Conservation (phyloP, 2,113 vertebrate genomes). For the Oncorhynchus clarkii region DNA sequence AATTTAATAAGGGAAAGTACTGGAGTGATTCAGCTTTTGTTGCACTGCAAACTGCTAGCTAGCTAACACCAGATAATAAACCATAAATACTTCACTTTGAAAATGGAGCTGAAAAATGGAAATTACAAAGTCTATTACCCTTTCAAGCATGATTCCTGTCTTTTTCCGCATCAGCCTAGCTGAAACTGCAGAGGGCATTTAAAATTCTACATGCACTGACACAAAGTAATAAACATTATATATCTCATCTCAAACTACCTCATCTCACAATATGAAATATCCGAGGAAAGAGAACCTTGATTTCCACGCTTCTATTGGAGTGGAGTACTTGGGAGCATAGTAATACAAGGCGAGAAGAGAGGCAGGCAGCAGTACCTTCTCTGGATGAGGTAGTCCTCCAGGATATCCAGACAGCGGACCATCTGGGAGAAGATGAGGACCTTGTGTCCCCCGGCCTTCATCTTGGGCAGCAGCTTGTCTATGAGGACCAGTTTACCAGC, state of each 20-base stretch:
- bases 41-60: neutral
- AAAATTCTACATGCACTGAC: neutral
- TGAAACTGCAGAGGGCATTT: neutral
- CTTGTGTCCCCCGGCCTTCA: slow-evolving; percentile 98
- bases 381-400: slow-evolving; percentile 99
- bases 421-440: slow-evolving; percentile 99
- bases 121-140: neutral
- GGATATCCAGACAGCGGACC: slow-evolving; percentile 97
- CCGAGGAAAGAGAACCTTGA: no score
- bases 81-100: neutral
- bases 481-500: slow-evolving; percentile 97
- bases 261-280: no score
- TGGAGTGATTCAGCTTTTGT: slow-evolving; percentile 6
- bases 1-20: neutral
- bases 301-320: no score
- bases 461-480: slow-evolving; percentile 97
- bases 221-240: no score
- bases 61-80: slow-evolving; percentile 1
- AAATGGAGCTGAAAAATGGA: neutral
- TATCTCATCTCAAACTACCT: no score
- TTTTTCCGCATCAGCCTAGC: neutral
- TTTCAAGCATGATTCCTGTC: neutral
- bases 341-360: no score
- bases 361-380: slow-evolving; percentile 79
- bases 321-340: no score